Evolutionary conservation across 2,113 vertebrate species (phyloP), one percentile per base, ranked within the genome.

Genomic region (Struthidea cinerea): DNA sequence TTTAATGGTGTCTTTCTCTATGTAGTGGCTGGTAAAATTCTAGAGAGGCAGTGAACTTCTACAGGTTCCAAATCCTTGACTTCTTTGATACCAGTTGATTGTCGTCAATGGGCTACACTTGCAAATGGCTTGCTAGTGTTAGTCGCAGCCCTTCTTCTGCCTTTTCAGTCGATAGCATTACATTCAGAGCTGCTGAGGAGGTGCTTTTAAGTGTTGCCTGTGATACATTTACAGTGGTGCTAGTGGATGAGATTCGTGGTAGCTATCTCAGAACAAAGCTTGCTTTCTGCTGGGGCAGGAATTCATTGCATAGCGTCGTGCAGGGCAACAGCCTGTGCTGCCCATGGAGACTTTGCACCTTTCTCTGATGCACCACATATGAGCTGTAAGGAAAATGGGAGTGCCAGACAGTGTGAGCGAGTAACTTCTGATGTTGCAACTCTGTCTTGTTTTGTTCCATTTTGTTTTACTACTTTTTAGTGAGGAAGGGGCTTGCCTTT

Each of bases 401-500:
- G 91, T 89, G 83, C 39, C 50, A 8, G 82, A 27, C 69, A 67
- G 27, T 4, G 22, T 70, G 80, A 93, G 76, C 70, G 47, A 92
- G 50, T 93, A 93, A 78, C 49, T 67, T 74, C 60, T 78, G 86
- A 71, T 96, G 92, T 93, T 94, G 96, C 76, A 96, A 97, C 30
- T 60, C 74, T 71, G 76, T 89, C 68, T 90, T 94, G 85, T 92
- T 94, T 91, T 91, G 53, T 57, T 87, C 32, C n/a, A 16, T 47
- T 93, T 88, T 49, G 19, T 24, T 88, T 73, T 53, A 27, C 46
- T 90, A 37, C 22, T 69, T 76, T 93, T 70, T 50, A 41, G 32
- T 26, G 63, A 63, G 39, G 19, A 87, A 47, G 13, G 37, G 10
- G 7, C 33, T 89, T 84, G 10, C 28, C 21, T 71, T 71, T 71